Percentiles rank a stretch among this genome's conserved stretches.
These are phyloP conservation scores for Syritta pipiens DNA, from an alignment of 2,888 invertebrate genomes.

Conservation along the genomic window DNA sequence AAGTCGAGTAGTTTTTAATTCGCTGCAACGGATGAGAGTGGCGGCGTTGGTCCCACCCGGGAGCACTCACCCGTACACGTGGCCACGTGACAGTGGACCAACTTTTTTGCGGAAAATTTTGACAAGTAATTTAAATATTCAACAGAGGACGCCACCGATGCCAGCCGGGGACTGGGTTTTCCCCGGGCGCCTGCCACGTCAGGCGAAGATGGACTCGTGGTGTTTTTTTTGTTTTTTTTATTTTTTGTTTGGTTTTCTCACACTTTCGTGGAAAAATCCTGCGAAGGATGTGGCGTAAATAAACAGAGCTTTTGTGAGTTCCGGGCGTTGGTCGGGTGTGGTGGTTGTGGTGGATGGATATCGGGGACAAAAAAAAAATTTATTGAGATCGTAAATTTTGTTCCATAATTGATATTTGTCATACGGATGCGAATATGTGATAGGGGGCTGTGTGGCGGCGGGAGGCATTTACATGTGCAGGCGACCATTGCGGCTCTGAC, in stretches of 20 bases:
- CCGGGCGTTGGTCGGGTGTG: no score
- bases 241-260: neutral
- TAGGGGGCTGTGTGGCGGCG: neutral
- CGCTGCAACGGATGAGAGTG: no score
- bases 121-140: conserved; percentile 28
- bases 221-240: no score
- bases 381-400: conserved; percentile 27
- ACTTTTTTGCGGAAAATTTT: conserved; percentile 1
- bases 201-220: neutral
- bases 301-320: no score
- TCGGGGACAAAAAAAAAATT: neutral
- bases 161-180: neutral
- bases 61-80: neutral
- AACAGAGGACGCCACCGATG: neutral
- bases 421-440: conserved; percentile 13
- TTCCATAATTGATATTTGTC: conserved; percentile 39
- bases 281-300: neutral
- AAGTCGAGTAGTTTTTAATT: no score
- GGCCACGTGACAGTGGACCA: neutral
- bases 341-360: no score
- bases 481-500: neutral
- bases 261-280: conserved; percentile 5
- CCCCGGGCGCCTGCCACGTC: neutral
- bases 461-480: conserved; percentile 5
- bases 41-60: no score